These are phyloP conservation scores for Macrosiphum euphorbiae DNA, from an alignment of 2,888 invertebrate genomes.

Conservation along the genomic window DNA sequence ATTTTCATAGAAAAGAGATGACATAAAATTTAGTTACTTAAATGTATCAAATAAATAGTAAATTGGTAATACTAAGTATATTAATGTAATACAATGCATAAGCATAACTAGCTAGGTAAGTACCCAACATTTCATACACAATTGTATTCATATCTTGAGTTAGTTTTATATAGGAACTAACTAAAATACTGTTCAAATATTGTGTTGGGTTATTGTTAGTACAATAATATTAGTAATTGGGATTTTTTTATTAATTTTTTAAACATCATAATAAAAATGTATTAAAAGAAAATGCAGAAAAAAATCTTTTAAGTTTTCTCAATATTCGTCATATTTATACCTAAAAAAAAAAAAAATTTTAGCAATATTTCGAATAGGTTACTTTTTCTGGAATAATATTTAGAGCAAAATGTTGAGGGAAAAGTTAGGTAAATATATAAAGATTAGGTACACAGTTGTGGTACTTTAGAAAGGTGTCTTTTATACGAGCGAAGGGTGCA, in stretches of 20 bases:
- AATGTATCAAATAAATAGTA: neutral
- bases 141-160: too few relatives aligned
- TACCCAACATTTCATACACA: neutral
- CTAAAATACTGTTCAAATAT: neutral
- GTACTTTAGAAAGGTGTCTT: neutral
- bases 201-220: neutral
- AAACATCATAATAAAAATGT: neutral
- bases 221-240: neutral
- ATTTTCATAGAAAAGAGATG: neutral
- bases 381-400: neutral
- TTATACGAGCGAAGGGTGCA: neutral
- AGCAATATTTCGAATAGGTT: neutral
- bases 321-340: too few relatives aligned
- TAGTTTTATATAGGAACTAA: neutral
- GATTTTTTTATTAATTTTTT: neutral
- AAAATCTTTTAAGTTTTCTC: neutral
- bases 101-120: neutral
- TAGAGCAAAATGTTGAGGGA: neutral
- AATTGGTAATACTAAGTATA: neutral
- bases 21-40: neutral
- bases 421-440: neutral
- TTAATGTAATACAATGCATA: neutral
- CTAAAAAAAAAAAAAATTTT: too few relatives aligned
- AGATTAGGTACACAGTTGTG: neutral
- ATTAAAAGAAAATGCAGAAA: neutral